phyloP scores from a whole-genome alignment of 2,113 vertebrate genomes.

The Sebastes schlegelii region DNA sequence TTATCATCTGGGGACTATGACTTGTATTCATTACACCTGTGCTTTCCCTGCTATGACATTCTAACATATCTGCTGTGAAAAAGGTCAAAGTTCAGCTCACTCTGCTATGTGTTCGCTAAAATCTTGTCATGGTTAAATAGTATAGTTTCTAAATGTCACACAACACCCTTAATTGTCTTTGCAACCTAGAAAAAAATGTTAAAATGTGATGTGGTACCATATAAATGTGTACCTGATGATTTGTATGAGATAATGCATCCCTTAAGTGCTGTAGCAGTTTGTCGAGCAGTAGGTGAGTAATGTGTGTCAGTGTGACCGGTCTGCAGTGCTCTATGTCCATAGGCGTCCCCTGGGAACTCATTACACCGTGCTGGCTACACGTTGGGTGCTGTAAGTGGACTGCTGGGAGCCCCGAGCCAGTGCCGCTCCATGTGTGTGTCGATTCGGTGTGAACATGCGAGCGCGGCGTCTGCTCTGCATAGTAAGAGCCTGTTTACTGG shows the following conservation, averaged over 20 bases:
- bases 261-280: slow-evolving; percentile 8
- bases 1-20: background rate
- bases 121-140: background rate
- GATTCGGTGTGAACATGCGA: slow-evolving; percentile 60
- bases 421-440: slow-evolving; percentile 47
- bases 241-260: slow-evolving; percentile 17
- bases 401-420: slow-evolving; percentile 47
- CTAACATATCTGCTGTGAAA: background rate
- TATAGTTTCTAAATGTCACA: no score
- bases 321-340: slow-evolving; percentile 30
- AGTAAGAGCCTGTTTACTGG: slow-evolving; percentile 73
- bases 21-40: background rate
- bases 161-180: background rate
- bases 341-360: slow-evolving; percentile 70
- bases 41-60: background rate
- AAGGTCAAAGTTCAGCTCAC: background rate
- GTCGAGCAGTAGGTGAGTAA: slow-evolving; percentile 39
- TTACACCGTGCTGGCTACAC: slow-evolving; percentile 64
- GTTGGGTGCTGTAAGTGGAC: slow-evolving; percentile 65
- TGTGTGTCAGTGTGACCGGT: slow-evolving; percentile 43
- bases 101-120: background rate
- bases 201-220: background rate
- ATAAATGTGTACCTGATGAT: background rate
- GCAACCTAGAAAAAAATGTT: background rate
- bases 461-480: slow-evolving; percentile 69